Base-by-base conservation (phyloP, 2,797 vertebrate species). In the Acrossocheilus fasciatus region DNA sequence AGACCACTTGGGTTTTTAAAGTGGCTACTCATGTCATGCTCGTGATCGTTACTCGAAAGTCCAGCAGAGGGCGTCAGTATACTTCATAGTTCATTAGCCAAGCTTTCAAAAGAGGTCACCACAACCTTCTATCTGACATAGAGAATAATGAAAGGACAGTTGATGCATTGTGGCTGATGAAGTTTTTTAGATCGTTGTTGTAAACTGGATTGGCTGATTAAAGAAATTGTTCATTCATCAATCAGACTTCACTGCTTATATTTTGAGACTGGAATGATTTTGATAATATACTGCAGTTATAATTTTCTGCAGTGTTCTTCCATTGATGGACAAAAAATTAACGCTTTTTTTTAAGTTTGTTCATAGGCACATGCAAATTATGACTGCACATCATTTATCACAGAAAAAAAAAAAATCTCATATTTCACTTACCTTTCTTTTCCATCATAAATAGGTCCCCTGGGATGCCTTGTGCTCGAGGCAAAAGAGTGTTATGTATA, bases 21-120 rank as follows among this genome's bases (percentile, higher is more conserved):
- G 34, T 3, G 2, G 34, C 34, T 36, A 4, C 43, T 45, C 43
- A 45, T n/a, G 20, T 59, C 54, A n/a, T 59, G 3, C 54, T 74
- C 2, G n/a, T 17, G 47, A 76, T 20, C 14, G 11, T 41, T 15
- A 23, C 5, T 77, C 11, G 6, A 59, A n/a, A 23, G 6, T 10
- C 47, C 87, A 68, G 43, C 50, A 86, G 88, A 81, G 45, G 81
- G 43, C 64, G 52, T 17, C 62, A 77, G n/a, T 36, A 43, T 20
- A 72, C 15, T 50, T 52, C 17, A 52, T 52, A 52, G 6, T 17
- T 26, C 41, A 81, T 12, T 66, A 6, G 17, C 17, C 50, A 14
- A n/a, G 18, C 15, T 11, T 2, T 43, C 23, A 73, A 20, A 9
- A 17, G 1, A 8, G 43, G 12, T 2, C 20, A 54, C 75, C 81